Evolutionary conservation across 2,888 invertebrate genomes (phyloP).

Genomic region (Lumbricus terrestris): DNA sequence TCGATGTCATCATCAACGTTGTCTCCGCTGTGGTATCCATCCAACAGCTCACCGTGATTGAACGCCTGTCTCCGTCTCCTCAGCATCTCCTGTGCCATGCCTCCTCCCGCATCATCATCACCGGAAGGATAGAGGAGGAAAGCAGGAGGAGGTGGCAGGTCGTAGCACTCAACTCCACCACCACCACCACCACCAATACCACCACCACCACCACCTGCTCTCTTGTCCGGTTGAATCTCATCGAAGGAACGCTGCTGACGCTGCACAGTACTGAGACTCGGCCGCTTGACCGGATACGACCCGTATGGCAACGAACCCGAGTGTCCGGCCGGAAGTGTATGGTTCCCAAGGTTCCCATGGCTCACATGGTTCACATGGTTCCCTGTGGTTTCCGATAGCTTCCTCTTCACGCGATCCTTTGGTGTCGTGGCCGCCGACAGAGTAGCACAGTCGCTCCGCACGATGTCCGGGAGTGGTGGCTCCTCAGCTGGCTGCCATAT

Average conservation of each 20-base stretch:
- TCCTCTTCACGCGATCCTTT: neutral
- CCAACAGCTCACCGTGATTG: conserved; percentile 9
- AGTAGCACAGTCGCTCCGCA: neutral
- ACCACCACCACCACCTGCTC: neutral
- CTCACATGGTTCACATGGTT: no score
- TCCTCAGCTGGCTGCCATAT: neutral
- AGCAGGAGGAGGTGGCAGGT: conserved; percentile 17
- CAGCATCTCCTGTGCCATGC: neutral
- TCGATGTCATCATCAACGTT: conserved; percentile 35
- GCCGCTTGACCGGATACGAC: neutral
- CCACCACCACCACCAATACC: neutral
- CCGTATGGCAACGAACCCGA: neutral
- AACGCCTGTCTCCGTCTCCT: conserved; percentile 7
- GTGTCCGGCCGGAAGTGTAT: neutral
- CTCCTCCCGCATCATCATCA: neutral
- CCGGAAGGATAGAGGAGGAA: conserved; percentile 17
- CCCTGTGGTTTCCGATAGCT: neutral
- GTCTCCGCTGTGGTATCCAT: conserved; percentile 33
- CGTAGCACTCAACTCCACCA: neutral
- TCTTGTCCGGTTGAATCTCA: neutral
- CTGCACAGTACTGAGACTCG: neutral
- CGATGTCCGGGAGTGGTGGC: neutral
- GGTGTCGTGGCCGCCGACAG: neutral
- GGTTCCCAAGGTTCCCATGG: no score
- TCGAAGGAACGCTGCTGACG: conserved; percentile 16